phyloP scores from a whole-genome alignment of 2,797 vertebrate species.

The Mastacembelus armatus region DNA sequence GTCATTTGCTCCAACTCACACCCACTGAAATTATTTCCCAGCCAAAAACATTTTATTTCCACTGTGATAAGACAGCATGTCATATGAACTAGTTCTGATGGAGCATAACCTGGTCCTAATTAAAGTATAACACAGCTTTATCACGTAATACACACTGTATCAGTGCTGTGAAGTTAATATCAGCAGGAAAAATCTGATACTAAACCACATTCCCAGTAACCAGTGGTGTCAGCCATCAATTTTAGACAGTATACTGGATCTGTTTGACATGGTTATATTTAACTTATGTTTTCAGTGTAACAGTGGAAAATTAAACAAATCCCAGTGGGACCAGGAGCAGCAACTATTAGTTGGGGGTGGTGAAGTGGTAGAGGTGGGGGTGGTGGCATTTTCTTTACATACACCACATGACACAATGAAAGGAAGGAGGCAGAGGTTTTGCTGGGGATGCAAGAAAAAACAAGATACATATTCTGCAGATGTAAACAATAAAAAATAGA shows the following conservation, averaged over 20 bases:
- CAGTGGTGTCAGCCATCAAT: background rate
- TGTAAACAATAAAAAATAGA: slow-evolving; percentile 36
- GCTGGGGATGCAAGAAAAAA: background rate
- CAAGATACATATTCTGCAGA: slow-evolving; percentile 27
- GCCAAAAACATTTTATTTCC: too few species aligned
- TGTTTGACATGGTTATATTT: background rate
- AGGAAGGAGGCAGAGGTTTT: background rate
- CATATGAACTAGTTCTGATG: too few species aligned
- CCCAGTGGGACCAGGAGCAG: too few species aligned
- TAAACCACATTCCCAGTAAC: background rate
- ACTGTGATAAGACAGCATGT: too few species aligned
- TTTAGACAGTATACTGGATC: background rate
- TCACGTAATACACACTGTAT: too few species aligned
- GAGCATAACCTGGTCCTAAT: too few species aligned
- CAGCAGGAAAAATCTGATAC: too few species aligned
- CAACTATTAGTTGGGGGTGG: background rate
- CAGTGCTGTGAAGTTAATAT: too few species aligned
- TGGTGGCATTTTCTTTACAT: background rate
- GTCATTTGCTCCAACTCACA: too few species aligned
- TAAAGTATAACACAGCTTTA: too few species aligned
- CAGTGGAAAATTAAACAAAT: background rate
- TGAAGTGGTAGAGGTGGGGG: background rate
- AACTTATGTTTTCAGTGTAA: background rate
- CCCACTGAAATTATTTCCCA: too few species aligned
- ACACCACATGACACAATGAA: background rate